phyloP scores from a whole-genome alignment of 2,888 invertebrate genomes.

The Plebejus argus region DNA sequence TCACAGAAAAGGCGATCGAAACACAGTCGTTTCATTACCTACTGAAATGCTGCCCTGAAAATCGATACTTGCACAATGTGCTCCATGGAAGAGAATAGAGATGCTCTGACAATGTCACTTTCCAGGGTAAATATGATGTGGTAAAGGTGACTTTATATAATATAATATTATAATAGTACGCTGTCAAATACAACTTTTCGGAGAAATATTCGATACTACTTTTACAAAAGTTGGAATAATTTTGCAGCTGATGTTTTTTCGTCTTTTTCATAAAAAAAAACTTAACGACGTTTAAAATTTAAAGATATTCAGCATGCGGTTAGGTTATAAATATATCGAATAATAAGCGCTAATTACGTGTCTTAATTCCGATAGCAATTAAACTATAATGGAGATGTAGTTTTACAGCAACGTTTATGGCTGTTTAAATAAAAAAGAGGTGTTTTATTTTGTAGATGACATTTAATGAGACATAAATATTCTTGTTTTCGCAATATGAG shows the following conservation, averaged over 20 bases:
- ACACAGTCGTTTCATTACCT: conserved; percentile 38
- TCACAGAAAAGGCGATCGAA: conserved; percentile 44
- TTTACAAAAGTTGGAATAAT: background rate
- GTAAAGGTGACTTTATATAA: background rate
- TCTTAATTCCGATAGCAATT: conserved; percentile 20
- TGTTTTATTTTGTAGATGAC: conserved; percentile 24
- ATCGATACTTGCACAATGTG: conserved; percentile 27
- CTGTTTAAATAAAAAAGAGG: conserved; percentile 25
- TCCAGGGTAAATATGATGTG: background rate
- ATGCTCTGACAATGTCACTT: background rate
- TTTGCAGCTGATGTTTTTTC: background rate
- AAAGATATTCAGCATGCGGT: background rate
- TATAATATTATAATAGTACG: too few relatives aligned
- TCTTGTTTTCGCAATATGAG: background rate
- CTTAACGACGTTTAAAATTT: background rate
- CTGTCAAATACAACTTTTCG: background rate
- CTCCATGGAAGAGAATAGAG: background rate
- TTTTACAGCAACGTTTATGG: conserved; percentile 23
- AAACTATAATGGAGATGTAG: conserved; percentile 29
- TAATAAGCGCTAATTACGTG: conserved; percentile 6
- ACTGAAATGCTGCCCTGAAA: conserved; percentile 28
- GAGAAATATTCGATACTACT: background rate
- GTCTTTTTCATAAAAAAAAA: background rate
- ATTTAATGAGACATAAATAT: conserved; percentile 2
- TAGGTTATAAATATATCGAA: conserved; percentile 15